A percentile compares a stretch with the other conserved stretches of the same genome.
phyloP scores from a whole-genome alignment of 2,113 vertebrate genomes.

The Egretta garzetta region DNA sequence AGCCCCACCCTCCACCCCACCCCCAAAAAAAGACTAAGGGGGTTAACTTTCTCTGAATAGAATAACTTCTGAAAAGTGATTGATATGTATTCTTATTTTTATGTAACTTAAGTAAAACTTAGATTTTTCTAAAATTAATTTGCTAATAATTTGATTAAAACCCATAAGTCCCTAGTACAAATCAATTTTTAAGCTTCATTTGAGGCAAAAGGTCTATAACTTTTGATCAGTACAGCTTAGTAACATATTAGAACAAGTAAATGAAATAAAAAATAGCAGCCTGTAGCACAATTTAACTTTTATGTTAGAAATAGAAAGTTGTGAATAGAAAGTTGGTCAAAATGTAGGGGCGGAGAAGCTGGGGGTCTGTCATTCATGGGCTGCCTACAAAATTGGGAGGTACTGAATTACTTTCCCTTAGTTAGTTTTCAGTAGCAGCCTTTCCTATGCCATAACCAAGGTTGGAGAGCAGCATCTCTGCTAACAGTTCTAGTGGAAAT shows the following conservation, averaged over 20 bases:
- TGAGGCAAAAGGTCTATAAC: background rate
- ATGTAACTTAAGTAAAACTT: background rate
- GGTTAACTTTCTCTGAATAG: background rate
- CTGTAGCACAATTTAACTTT: background rate
- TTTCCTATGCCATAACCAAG: background rate
- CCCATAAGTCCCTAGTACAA: background rate
- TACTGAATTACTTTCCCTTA: background rate
- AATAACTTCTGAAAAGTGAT: background rate
- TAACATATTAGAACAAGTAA: background rate
- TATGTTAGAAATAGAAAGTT: background rate
- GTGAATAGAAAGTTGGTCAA: background rate
- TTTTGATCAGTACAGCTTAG: background rate
- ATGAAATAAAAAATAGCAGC: background rate
- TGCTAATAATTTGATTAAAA: background rate
- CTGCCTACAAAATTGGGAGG: background rate
- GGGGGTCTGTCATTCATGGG: background rate
- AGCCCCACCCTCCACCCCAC: too few relatives aligned
- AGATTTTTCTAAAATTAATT: background rate
- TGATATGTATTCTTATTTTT: background rate
- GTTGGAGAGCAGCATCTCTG: background rate
- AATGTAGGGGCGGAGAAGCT: background rate
- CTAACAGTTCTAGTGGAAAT: background rate
- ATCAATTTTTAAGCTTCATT: background rate
- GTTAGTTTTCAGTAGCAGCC: background rate
- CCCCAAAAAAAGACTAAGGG: background rate